These are phyloP conservation scores for Strigops habroptila DNA, from an alignment of 2,113 vertebrate genomes.

Conservation along the genomic window DNA sequence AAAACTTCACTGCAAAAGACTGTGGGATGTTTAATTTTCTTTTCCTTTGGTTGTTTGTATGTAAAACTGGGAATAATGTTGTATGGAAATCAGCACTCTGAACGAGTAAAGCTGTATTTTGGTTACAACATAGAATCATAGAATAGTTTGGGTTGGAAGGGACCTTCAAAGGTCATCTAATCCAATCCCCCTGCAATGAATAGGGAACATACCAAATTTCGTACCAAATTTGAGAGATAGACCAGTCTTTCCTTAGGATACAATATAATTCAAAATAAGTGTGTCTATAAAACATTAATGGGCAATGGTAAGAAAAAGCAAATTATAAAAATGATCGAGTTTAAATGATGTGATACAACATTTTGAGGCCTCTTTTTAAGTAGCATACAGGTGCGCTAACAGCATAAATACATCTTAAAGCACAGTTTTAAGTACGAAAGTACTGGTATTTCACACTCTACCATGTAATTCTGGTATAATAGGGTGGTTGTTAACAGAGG, in stretches of 20 bases:
- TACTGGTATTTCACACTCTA: background rate
- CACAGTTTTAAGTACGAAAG: background rate
- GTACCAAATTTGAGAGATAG: background rate
- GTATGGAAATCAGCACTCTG: background rate
- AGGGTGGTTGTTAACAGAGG: background rate
- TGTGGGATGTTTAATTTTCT: background rate
- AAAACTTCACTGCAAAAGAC: background rate
- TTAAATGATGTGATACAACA: background rate
- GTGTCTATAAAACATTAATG: background rate
- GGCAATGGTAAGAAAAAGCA: background rate
- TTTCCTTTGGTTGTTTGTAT: background rate
- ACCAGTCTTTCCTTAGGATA: constrained; percentile 4
- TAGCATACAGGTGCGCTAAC: background rate
- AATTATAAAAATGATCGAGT: background rate
- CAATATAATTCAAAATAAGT: background rate
- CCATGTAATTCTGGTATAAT: background rate
- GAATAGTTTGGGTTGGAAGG: background rate
- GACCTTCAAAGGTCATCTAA: background rate
- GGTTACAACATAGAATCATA: background rate
- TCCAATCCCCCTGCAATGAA: background rate
- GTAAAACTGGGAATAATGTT: background rate
- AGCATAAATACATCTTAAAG: background rate
- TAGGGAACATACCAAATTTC: background rate
- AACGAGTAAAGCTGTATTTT: background rate
- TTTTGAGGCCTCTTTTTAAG: background rate